Evolutionary conservation across 2,888 invertebrate species (phyloP).

Genomic region (Molorchus minor): DNA sequence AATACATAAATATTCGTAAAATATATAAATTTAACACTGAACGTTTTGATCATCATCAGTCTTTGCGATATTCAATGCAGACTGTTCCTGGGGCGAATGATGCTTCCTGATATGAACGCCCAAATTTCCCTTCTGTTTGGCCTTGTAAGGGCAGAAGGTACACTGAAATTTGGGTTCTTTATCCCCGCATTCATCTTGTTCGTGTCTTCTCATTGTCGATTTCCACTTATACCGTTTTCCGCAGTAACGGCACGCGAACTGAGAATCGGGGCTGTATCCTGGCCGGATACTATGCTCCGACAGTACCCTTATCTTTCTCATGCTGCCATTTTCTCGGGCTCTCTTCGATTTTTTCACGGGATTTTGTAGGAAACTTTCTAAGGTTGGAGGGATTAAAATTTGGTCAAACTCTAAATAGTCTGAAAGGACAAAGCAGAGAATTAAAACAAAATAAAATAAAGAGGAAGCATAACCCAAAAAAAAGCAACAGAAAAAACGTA

Average conservation of each 20-base stretch:
- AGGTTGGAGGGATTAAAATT: constrained; percentile 46
- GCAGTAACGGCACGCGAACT: constrained; percentile 84
- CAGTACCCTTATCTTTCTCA: constrained; percentile 65
- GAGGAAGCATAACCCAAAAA: constrained; percentile 16
- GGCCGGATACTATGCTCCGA: constrained; percentile 50
- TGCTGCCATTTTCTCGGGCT: constrained; percentile 55
- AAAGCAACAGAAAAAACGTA: constrained; percentile 18
- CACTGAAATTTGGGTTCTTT: constrained; percentile 84
- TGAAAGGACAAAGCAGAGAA: constrained; percentile 34
- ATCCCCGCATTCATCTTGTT: constrained; percentile 80
- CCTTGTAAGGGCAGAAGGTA: constrained; percentile 73
- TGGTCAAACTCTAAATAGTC: constrained; percentile 48
- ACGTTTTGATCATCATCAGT: constrained; percentile 38
- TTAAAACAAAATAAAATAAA: constrained; percentile 18
- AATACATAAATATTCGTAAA: background rate
- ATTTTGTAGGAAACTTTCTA: constrained; percentile 46
- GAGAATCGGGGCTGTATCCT: constrained; percentile 65
- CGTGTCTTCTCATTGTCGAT: constrained; percentile 77
- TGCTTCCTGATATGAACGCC: constrained; percentile 84
- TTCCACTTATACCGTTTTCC: constrained; percentile 89
- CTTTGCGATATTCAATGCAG: constrained; percentile 23
- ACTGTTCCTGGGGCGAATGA: constrained; percentile 61
- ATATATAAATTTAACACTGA: constrained; percentile 23
- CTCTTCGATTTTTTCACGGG: constrained; percentile 40
- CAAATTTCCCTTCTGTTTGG: constrained; percentile 82